These are phyloP conservation scores for Oxyruncus cristatus DNA, from an alignment of 2,113 vertebrate species.

Conservation along the genomic window DNA sequence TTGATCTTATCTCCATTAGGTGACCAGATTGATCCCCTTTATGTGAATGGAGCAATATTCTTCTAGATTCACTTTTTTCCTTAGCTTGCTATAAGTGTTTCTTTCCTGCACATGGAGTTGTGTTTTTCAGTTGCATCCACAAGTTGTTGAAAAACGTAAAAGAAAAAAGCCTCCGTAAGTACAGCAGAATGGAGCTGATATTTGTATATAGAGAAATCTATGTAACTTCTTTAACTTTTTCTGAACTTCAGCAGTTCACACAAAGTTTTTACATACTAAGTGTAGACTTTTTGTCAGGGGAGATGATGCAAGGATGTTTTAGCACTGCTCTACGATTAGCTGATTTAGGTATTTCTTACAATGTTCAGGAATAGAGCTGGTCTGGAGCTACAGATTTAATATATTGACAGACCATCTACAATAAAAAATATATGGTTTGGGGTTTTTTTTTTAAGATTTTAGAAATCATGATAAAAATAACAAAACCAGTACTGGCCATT, in stretches of 20 bases:
- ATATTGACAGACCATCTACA: background rate
- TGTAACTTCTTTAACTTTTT: background rate
- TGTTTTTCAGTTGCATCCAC: background rate
- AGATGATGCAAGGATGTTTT: background rate
- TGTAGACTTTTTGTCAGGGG: background rate
- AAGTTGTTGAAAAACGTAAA: background rate
- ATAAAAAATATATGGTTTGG: rapidly evolving
- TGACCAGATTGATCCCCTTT: background rate
- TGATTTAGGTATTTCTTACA: background rate
- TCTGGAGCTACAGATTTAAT: background rate
- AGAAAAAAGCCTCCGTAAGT: background rate
- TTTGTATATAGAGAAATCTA: background rate
- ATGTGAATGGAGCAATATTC: background rate
- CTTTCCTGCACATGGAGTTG: background rate
- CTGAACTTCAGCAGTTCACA: background rate
- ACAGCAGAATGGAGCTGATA: background rate
- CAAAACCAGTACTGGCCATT: background rate
- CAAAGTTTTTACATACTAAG: background rate
- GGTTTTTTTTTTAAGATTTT: background rate
- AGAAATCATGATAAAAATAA: background rate
- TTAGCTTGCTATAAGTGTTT: background rate
- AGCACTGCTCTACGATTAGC: background rate
- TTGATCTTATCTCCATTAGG: background rate
- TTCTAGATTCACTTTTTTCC: background rate
- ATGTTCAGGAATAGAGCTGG: background rate